phyloP scores from a whole-genome alignment of 2,888 invertebrate species.

The Arrhopalites spinosus region DNA sequence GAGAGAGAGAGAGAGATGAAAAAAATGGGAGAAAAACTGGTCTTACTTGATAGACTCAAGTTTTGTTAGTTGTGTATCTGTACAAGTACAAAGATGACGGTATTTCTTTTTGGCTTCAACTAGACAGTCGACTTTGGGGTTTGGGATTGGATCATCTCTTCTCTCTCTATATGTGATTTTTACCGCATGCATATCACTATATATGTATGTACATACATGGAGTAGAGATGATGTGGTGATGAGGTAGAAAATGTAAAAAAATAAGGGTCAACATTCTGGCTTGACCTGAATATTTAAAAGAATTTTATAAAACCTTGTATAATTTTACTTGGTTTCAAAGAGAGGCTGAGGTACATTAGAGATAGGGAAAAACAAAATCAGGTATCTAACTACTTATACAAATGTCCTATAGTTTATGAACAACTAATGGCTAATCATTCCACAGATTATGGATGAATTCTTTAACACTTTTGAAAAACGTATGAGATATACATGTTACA shows the following conservation, averaged over 20 bases:
- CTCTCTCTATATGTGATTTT: not conserved
- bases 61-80: no score
- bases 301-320: constrained; percentile 25
- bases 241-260: constrained; percentile 27
- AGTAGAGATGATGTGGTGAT: not conserved
- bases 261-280: constrained; percentile 32
- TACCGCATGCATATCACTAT: not conserved
- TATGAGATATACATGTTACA: no score
- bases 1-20: not conserved
- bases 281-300: constrained; percentile 34
- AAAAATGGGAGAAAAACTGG: constrained; percentile 14
- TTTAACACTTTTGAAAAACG: no score
- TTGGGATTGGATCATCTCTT: not conserved
- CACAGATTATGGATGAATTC: no score
- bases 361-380: not conserved
- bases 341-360: no score
- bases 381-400: not conserved
- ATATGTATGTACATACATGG: not conserved
- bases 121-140: not conserved
- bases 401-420: no score
- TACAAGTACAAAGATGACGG: no score
- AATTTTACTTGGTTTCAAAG: not conserved
- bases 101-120: no score
- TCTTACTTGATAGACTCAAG: constrained; percentile 6
- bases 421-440: no score